Evolutionary conservation across 2,888 invertebrate species (phyloP), one percentile per base, ranked within the genome.

Genomic region (Macrosiphum euphorbiae): DNA sequence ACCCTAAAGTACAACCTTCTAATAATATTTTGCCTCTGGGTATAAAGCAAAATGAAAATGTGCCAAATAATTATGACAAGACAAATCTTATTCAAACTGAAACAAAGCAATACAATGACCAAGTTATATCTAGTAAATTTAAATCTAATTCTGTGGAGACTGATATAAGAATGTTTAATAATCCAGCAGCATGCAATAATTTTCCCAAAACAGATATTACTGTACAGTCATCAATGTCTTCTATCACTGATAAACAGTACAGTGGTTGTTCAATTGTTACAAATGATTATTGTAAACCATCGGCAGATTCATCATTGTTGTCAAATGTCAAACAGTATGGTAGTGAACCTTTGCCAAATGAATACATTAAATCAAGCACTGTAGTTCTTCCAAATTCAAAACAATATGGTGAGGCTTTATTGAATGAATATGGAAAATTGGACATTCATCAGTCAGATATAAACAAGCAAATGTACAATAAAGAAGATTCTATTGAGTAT

Each of bases 371-470:
- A 93, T 50, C 52, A 0, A 13, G 78, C 24, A 86, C 58, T 44
- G 44, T 16, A 16, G 61, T 52, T 35, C 90, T n/a, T 41, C 41
- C 85, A 35, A 90, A 86, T 61, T 3, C 44, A 11, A 94, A 94
- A 94, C 94, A 94, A 26, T 94, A 90, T n/a, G 61, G 35, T 52
- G 90, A 58, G 4, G 50, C 86, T 24, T 58, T 94, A 52, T 41
- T 90, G 35, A 94, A 86, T 50, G 94, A 94, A 13, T 94, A 94
- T 87, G 55, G 78, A 61, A 94, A 90, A 52, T 90, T 94, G n/a
- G 94, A 94, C 3, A 67, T 94, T 28, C 52, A 78, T 87, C 90
- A 90, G 47, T 85, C 90, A 20, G 94, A 94, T 67, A 86, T 90
- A 10, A 90, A 86, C 28, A 94, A 94, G 67, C 90, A 86, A 94